Evolutionary conservation across 2,888 invertebrate genomes (phyloP).

Genomic region (Tipula unca): DNA sequence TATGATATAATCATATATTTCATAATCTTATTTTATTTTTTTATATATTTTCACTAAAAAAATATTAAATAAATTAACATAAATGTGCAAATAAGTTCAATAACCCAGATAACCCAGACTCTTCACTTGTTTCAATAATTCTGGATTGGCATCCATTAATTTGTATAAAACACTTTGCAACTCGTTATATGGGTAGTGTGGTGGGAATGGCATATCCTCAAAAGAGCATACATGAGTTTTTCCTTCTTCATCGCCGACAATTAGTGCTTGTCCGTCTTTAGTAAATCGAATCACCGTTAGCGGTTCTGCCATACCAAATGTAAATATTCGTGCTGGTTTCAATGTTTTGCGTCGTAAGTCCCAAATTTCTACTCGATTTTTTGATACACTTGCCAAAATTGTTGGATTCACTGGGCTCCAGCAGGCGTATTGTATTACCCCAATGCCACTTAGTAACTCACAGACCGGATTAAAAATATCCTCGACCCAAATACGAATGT

Average conservation of each 20-base stretch:
- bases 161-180: slow-evolving; percentile 55
- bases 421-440: slow-evolving; percentile 50
- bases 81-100: neutral
- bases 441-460: slow-evolving; percentile 42
- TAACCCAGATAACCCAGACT: slow-evolving; percentile 42
- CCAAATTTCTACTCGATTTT: slow-evolving; percentile 64
- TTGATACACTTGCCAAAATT: slow-evolving; percentile 58
- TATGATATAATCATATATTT: neutral
- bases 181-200: slow-evolving; percentile 57
- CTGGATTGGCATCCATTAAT: slow-evolving; percentile 54
- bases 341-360: slow-evolving; percentile 65
- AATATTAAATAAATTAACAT: neutral
- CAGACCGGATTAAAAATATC: slow-evolving; percentile 56
- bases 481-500: slow-evolving; percentile 65
- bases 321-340: slow-evolving; percentile 45
- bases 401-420: slow-evolving; percentile 73
- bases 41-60: neutral
- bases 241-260: slow-evolving; percentile 60
- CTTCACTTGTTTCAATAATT: slow-evolving; percentile 51
- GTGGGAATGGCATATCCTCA: slow-evolving; percentile 66
- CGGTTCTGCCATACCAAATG: slow-evolving; percentile 27
- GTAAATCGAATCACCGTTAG: slow-evolving; percentile 47
- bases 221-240: slow-evolving; percentile 58
- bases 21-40: neutral
- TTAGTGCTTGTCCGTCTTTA: slow-evolving; percentile 57